These are phyloP conservation scores for Leptinotarsa defecta DNA, from an alignment of 1,140 invertebrate genomes.

Conservation along the genomic window DNA sequence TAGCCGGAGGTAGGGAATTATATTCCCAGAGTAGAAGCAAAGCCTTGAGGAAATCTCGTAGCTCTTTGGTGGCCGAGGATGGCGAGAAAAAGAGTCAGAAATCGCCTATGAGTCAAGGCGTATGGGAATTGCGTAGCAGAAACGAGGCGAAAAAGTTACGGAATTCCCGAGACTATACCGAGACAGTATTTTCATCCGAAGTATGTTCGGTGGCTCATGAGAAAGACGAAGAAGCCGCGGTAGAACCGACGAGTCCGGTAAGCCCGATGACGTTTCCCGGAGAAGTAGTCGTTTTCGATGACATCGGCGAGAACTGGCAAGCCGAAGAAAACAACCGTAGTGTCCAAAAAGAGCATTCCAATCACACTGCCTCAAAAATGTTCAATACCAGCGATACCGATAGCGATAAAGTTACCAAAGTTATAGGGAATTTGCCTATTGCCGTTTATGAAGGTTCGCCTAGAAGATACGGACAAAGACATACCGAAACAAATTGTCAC, in stretches of 20 bases:
- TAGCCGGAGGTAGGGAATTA: constrained; percentile 83
- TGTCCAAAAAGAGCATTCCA: constrained; percentile 36
- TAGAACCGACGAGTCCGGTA: constrained; percentile 51
- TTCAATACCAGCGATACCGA: constrained; percentile 53
- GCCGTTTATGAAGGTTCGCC: constrained; percentile 92
- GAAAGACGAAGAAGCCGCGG: constrained; percentile 35
- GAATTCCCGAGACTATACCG: constrained; percentile 63
- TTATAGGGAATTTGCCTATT: constrained; percentile 86
- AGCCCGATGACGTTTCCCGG: constrained; percentile 58
- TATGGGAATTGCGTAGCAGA: constrained; percentile 67
- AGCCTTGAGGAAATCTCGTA: constrained; percentile 73
- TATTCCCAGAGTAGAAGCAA: constrained; percentile 83
- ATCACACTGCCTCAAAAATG: constrained; percentile 44
- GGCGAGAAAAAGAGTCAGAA: constrained; percentile 63
- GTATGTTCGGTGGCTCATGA: constrained; percentile 62
- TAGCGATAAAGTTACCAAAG: constrained; percentile 69
- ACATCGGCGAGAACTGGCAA: constrained; percentile 77
- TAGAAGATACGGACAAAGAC: constrained; percentile 73
- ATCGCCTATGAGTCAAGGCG: constrained; percentile 63
- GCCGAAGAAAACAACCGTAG: constrained; percentile 51
- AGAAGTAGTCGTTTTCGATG: constrained; percentile 81
- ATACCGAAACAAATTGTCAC: constrained; percentile 54
- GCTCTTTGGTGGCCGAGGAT: constrained; percentile 59
- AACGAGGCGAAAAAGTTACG: constrained; percentile 61
- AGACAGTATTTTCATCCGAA: constrained; percentile 68